These are phyloP conservation scores for Trichopria drosophilae DNA, from an alignment of 2,888 invertebrate genomes.

Conservation along the genomic window DNA sequence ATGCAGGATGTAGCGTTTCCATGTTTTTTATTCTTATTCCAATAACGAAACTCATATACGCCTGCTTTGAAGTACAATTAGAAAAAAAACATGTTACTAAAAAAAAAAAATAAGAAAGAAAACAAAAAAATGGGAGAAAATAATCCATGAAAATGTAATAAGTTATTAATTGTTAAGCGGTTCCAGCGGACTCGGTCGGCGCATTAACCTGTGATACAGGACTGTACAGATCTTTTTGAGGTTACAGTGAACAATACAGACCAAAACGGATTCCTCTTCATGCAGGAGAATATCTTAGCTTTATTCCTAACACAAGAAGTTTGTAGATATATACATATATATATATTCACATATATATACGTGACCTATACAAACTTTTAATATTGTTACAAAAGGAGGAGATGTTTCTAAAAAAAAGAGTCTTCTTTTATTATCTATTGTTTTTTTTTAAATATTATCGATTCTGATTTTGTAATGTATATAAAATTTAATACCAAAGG, in stretches of 20 bases:
- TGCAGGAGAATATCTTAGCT: slow-evolving; percentile 36
- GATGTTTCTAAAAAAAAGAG: slow-evolving; percentile 21
- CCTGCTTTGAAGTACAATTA: slow-evolving; percentile 22
- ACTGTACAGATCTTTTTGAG: slow-evolving; percentile 47
- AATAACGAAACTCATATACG: slow-evolving; percentile 21
- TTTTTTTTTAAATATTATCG: no score
- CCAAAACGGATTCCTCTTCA: slow-evolving; percentile 35
- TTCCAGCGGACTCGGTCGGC: slow-evolving; percentile 35
- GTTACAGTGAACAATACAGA: slow-evolving; percentile 35
- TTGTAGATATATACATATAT: slow-evolving; percentile 18
- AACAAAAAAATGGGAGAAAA: no score
- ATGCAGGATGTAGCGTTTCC: slow-evolving; percentile 8
- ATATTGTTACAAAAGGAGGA: no score
- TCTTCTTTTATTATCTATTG: slow-evolving; percentile 8
- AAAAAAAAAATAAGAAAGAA: slow-evolving; percentile 11
- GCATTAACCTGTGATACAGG: slow-evolving; percentile 38
- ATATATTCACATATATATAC: slow-evolving; percentile 4
- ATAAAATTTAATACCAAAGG: no score
- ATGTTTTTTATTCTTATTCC: slow-evolving; percentile 6
- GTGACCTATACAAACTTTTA: slow-evolving; percentile 13
- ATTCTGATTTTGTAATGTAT: no score
- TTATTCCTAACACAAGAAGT: slow-evolving; percentile 22
- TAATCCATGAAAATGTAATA: no score
- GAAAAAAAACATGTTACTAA: slow-evolving; percentile 11
- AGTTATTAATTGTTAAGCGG: no score